A percentile compares a stretch with the other conserved stretches of the same genome.
Conservation (phyloP, 2,797 vertebrate genomes). For the Urosaurus nigricauda region DNA sequence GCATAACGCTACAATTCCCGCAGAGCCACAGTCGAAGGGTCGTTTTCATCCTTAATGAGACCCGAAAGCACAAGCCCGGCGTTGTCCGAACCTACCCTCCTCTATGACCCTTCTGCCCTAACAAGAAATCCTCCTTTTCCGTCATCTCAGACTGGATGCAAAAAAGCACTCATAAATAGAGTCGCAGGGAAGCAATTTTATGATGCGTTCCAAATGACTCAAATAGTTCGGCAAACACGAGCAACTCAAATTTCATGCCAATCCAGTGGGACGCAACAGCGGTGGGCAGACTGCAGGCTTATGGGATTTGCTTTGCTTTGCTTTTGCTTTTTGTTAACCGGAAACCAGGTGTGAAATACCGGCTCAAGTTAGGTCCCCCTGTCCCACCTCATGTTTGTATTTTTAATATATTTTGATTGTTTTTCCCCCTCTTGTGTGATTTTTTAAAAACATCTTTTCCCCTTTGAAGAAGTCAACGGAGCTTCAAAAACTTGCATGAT, state of each 20-base stretch:
- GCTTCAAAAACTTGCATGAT: too few relatives aligned
- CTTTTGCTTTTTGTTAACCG: not conserved
- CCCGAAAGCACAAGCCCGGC: not conserved
- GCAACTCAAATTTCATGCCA: not conserved
- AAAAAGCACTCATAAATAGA: not conserved
- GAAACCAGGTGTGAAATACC: not conserved
- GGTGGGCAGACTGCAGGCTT: not conserved
- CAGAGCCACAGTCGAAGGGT: not conserved
- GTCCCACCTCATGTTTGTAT: too few relatives aligned
- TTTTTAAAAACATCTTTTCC: too few relatives aligned
- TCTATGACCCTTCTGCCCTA: not conserved
- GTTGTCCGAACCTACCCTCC: not conserved
- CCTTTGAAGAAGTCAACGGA: too few relatives aligned
- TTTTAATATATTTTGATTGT: too few relatives aligned
- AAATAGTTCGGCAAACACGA: not conserved
- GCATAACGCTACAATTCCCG: not conserved
- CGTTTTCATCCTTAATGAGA: conserved; percentile 2
- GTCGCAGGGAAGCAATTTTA: not conserved
- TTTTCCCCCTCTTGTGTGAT: too few relatives aligned
- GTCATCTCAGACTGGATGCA: not conserved
- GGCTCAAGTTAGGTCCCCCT: not conserved
- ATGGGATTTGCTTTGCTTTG: not conserved
- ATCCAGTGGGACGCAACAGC: too few relatives aligned
- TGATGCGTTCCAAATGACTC: not conserved
- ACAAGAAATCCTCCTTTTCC: not conserved